A percentile compares a stretch with the other conserved stretches of the same genome.
Evolutionary conservation across 2,113 vertebrate species (phyloP).

Genomic region (Microcebus ravelobensis): DNA sequence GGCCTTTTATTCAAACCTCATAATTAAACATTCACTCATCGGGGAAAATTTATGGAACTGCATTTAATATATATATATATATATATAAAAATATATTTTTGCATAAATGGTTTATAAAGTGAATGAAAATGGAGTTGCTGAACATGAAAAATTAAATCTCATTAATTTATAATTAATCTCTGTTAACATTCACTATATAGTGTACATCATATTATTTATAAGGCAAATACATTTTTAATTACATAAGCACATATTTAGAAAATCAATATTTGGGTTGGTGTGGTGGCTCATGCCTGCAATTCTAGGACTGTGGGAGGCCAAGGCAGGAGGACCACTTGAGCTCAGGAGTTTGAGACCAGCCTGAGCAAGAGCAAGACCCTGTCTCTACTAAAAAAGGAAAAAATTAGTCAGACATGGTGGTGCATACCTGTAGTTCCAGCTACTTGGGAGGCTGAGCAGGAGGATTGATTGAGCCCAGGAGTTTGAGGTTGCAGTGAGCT

Average conservation of each 20-base stretch:
- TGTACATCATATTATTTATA: not conserved
- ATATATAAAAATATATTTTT: not conserved
- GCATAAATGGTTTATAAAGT: not conserved
- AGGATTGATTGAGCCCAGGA: too few species aligned
- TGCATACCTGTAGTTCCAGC: too few species aligned
- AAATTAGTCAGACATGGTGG: too few species aligned
- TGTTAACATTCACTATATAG: slow-evolving; percentile 47
- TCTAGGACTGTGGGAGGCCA: too few species aligned
- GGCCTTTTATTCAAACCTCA: not conserved
- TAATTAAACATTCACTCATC: not conserved
- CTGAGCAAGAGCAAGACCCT: too few species aligned
- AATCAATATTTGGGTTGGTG: not conserved
- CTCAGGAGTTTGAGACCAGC: too few species aligned
- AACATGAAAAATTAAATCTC: not conserved
- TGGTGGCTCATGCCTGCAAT: too few species aligned
- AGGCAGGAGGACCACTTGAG: too few species aligned
- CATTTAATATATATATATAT: not conserved
- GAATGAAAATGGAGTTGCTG: not conserved
- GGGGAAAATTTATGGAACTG: not conserved
- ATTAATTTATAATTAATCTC: slow-evolving; percentile 24
- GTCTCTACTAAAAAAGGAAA: too few species aligned
- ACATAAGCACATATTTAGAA: not conserved
- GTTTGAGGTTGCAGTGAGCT: too few species aligned
- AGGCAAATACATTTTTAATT: slow-evolving; percentile 9
- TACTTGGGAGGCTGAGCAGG: too few species aligned